A percentile compares a stretch with the other conserved stretches of the same genome.
phyloP scores from a whole-genome alignment of 2,888 invertebrate genomes.

The Poecilus cupreus region DNA sequence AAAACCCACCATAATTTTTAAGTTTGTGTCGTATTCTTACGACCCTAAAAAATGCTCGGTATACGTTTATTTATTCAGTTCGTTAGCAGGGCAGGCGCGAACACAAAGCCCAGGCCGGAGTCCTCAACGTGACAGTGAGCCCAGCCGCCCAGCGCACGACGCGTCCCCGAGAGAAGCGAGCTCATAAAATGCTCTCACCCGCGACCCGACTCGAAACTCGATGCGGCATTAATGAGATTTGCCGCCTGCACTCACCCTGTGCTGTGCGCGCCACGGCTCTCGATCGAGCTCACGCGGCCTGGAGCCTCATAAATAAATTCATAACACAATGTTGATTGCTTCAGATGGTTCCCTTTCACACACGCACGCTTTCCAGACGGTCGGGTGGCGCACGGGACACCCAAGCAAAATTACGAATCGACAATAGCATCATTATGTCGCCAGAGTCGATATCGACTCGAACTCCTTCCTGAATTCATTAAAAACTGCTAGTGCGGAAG shows the following conservation, averaged over 20 bases:
- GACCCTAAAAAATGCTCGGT: constrained; percentile 4
- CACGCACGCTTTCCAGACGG: constrained; percentile 1
- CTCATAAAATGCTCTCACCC: constrained; percentile 53
- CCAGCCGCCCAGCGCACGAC: not conserved
- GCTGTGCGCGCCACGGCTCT: no score
- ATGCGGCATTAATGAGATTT: constrained; percentile 57
- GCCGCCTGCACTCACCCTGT: constrained; percentile 32
- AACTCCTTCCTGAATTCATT: constrained; percentile 30
- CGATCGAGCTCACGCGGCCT: constrained; percentile 40
- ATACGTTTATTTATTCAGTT: constrained; percentile 54
- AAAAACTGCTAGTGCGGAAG: constrained; percentile 32
- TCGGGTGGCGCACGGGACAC: not conserved
- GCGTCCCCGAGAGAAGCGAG: constrained; percentile 33
- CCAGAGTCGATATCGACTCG: constrained; percentile 8
- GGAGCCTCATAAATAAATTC: constrained; percentile 56
- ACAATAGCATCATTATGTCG: constrained; percentile 41
- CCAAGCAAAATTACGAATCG: constrained; percentile 27
- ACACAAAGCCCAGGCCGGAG: constrained; percentile 20
- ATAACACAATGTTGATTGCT: constrained; percentile 59
- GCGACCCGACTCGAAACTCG: constrained; percentile 44
- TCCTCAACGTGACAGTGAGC: constrained; percentile 42
- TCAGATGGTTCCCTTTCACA: constrained; percentile 55
- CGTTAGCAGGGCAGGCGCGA: constrained; percentile 42
- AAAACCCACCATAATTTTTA: constrained; percentile 36
- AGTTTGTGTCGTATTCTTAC: constrained; percentile 27